Conservation (phyloP, 2,888 invertebrate species). For the Phania funesta region DNA sequence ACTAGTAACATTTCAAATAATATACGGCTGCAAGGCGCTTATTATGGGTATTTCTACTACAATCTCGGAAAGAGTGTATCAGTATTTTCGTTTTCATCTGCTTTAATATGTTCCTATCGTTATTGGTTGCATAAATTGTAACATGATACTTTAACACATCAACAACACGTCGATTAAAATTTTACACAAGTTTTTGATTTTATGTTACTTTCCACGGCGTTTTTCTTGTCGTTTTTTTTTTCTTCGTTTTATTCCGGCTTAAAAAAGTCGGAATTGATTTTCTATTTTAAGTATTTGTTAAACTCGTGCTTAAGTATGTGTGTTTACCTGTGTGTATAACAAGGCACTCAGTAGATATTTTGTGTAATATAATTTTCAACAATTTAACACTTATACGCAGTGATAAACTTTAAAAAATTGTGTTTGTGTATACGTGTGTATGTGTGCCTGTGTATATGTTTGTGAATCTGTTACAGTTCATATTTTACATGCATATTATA, state of each 20-base stretch:
- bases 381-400: neutral
- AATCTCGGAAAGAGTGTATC: no score
- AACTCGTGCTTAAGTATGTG: slow-evolving; percentile 31
- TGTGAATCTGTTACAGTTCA: neutral
- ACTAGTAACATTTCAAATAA: no score
- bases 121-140: slow-evolving; percentile 35
- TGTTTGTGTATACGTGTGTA: neutral
- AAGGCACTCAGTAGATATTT: slow-evolving; percentile 9
- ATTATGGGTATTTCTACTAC: no score
- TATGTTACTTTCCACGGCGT: slow-evolving; percentile 29
- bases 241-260: neutral
- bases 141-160: slow-evolving; percentile 54
- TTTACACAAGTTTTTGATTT: slow-evolving; percentile 53
- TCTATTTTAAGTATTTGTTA: slow-evolving; percentile 55
- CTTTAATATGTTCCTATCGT: slow-evolving; percentile 10
- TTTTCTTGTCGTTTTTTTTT: slow-evolving; percentile 22
- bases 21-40: no score
- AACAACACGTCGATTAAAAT: slow-evolving; percentile 43
- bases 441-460: neutral
- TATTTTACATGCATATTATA: slow-evolving; percentile 31
- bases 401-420: neutral
- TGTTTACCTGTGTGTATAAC: no score
- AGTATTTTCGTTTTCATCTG: no score
- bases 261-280: slow-evolving; percentile 48
- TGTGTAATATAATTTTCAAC: slow-evolving; percentile 35